Base-by-base conservation (phyloP, 2,113 vertebrate species). In the Pterocles gutturalis region DNA sequence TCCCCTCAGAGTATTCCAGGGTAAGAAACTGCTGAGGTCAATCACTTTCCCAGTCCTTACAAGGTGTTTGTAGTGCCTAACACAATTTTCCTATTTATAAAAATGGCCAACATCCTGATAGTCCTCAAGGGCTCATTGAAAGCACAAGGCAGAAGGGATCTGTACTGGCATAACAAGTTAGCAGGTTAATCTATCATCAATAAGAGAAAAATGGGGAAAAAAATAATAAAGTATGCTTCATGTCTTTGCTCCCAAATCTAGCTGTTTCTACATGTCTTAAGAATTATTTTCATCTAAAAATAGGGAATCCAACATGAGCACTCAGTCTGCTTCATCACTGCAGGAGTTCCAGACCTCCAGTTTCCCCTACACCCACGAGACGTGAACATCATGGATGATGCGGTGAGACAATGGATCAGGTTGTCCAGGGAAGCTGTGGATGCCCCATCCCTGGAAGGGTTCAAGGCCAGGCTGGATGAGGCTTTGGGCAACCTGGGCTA, bases 191-290 rank as follows among this genome's bases (percentile, higher is more conserved):
- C 3, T 25, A 16, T 19, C 60, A 55, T 1, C 17, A 19, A 11
- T 13, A 17, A 83, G n/a, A 41, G 15, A 4, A 0, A 25, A n/a
- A 71, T 2, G 1, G 9, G 6, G 11, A 2, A 6, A 24, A 10
- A 5, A 7, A 3, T 17, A 21, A 12, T 29, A 31, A 76, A 64
- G 8, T 2, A 3, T 22, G 7, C 11, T 46, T 71, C 25, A 31
- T 16, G 33, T 28, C 10, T 20, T 41, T 49, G 21, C 36, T 75
- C 51, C 76, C 33, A 79, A 46, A 57, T 48, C 11, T 43, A 19
- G 5, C 25, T n/a, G 15, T 73, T 11, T 33, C 49, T 38, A n/a
- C 3, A 0, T 12, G 11, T 20, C 48, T 66, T 17, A 46, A 72
- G 34, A 51, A 48, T 2, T 2, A n/a, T 62, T 86, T 86, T 34